Percentiles rank a stretch among this genome's conserved stretches.
These are phyloP conservation scores for Girardinichthys multiradiatus DNA, from an alignment of 2,113 vertebrate genomes.

Conservation along the genomic window DNA sequence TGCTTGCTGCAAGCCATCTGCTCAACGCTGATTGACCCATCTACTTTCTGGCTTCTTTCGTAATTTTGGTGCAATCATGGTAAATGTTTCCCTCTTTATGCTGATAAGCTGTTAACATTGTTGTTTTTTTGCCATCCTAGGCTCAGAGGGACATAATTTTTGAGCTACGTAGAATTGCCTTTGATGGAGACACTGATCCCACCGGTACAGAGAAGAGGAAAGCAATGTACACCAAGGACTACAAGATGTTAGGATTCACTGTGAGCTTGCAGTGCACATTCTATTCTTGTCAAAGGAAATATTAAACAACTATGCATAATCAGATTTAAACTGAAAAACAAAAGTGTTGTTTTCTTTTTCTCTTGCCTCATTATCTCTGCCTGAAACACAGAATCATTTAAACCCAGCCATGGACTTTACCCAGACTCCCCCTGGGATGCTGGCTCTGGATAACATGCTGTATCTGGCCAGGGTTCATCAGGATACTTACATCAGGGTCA, in stretches of 20 bases:
- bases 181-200: slow-evolving; percentile 93
- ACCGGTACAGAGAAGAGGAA: slow-evolving; percentile 93
- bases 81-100: slow-evolving; percentile 7
- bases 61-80: slow-evolving; percentile 12
- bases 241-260: slow-evolving; percentile 97
- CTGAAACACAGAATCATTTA: slow-evolving; percentile 88
- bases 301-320: not conserved
- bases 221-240: slow-evolving; percentile 97
- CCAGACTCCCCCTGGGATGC: slow-evolving; percentile 96
- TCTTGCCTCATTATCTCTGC: slow-evolving; percentile 5
- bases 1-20: slow-evolving; percentile 13
- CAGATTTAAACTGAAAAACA: not conserved
- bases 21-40: not conserved
- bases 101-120: slow-evolving; percentile 18
- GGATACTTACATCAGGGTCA: slow-evolving; percentile 96
- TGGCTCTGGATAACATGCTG: slow-evolving; percentile 98
- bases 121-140: slow-evolving; percentile 67
- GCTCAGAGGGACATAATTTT: slow-evolving; percentile 96
- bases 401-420: slow-evolving; percentile 98
- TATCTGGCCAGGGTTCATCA: slow-evolving; percentile 95
- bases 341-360: not conserved
- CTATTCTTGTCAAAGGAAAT: not conserved
- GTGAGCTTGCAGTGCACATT: slow-evolving; percentile 76
- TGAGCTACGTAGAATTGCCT: slow-evolving; percentile 94
- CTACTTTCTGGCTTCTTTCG: not conserved